Evolutionary conservation across 1,140 invertebrate genomes (phyloP), one percentile per base, ranked within the genome.

Genomic region (Drosophila miranda): DNA sequence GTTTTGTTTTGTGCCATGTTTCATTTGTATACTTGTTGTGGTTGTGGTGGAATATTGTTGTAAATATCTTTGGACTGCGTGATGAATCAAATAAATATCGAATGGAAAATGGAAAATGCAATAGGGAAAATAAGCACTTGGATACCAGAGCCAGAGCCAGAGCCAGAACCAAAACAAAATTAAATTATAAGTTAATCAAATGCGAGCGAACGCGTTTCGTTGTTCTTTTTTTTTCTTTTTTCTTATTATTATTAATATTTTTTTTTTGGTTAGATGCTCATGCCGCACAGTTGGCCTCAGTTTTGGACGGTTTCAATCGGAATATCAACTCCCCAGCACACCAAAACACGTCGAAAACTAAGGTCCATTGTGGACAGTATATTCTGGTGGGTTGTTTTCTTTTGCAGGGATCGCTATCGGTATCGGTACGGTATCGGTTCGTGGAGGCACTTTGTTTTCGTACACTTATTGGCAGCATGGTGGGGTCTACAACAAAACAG

Each of bases 301-400:
- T 90, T 90, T 90, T 90, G 89, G 89, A 90, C 89, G 89, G 89
- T 90, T 90, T 90, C 89, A 90, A 90, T 90, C 79, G 89, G 89
- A 89, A 87, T 69, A 70, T 34, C 19, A 80, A 70, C 69, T 78
- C 71, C 82, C 71, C 67, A 72, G 60, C 82, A 90, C 89, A 90
- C 89, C 89, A 90, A 90, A 90, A 90, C 89, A 86, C 89, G 89
- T 87, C 89, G 71, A 90, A 90, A 90, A 89, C 89, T 90, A 90
- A 90, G 89, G 75, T 56, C 75, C 62, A 61, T 53, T 73, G 74
- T 84, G 84, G 69, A 73, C 72, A 75, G 11, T 38, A 38, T 13
- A 43, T 16, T 46, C 44, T 28, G 21, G 14, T 19, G 34, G 8
- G 8, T n/a, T 38, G 38, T 44, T 13, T 23, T 4, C 21, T 46